Evolutionary conservation across 2,888 invertebrate species (phyloP), one percentile per base, ranked within the genome.

Genomic region (Brachypterus glaber): DNA sequence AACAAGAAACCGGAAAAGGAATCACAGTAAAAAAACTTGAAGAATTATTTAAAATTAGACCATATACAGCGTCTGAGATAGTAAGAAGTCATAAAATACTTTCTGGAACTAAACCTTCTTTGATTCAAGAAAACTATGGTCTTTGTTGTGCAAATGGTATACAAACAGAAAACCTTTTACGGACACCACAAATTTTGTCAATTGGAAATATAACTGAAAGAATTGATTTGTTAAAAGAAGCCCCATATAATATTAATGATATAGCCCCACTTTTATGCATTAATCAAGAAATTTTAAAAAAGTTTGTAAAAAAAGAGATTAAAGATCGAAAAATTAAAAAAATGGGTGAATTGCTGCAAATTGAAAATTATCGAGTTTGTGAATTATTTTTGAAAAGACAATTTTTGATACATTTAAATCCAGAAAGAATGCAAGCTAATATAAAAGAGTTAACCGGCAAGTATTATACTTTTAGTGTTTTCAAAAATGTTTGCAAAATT

Each of bases 161-260:
- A 17, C 44, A 33, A 2, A 44, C 43, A 3, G 43, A 50, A 7
- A 53, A 49, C 2, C 37, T 61, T 16, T 12, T 53, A 8, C 48
- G 47, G 25, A 52, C 53, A 47, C 60, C 61, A 17, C 50, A 55
- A 38, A 38, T 63, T 21, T 48, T 64, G 35, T 45, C 50, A 3
- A 46, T 50, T 33, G 32, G 43, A 9, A 36, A 51, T 40, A 25
- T 60, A 14, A 26, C 41, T 25, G 12, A 35, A 5, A 60, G 57
- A 49, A 35, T 62, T 3, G 16, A 46, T 2, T 15, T 51, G 17
- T 35, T 63, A 9, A 52, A 52, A 44, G 33, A 41, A 13, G 35
- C 60, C 27, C 45, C 50, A 2, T 45, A 49, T 33, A 49, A 54
- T 44, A 42, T 63, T n/a, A 54, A 54, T 42, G 41, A 45, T 17